A percentile compares a stretch with the other conserved stretches of the same genome.
phyloP scores from a whole-genome alignment of 2,888 invertebrate genomes.

The Hirtodrosophila duncani region DNA sequence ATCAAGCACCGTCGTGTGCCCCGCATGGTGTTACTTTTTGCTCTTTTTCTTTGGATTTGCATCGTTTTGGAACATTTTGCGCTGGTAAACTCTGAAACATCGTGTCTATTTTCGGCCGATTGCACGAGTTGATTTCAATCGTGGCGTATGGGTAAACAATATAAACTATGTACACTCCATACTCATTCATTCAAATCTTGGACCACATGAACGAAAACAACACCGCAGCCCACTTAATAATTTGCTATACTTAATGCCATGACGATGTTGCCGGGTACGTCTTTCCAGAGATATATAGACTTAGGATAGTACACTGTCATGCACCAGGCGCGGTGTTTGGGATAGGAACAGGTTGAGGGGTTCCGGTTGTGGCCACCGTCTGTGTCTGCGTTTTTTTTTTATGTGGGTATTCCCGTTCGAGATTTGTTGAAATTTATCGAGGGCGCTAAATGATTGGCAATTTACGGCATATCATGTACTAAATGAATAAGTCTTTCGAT shows the following conservation, averaged over 20 bases:
- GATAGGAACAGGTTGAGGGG: no score
- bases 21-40: slow-evolving; percentile 14
- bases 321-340: no score
- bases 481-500: slow-evolving; percentile 28
- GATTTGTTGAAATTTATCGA: no score
- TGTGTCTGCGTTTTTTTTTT: background rate
- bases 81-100: slow-evolving; percentile 27
- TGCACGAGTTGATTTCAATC: slow-evolving; percentile 48
- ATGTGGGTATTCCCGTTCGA: no score
- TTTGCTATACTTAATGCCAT: slow-evolving; percentile 52
- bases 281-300: no score
- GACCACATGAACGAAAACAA: slow-evolving; percentile 5
- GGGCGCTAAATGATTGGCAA: slow-evolving; percentile 42
- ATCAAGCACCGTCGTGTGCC: slow-evolving; percentile 35
- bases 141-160: slow-evolving; percentile 33
- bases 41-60: slow-evolving; percentile 11
- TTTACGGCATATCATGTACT: slow-evolving; percentile 30
- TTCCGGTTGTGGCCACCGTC: no score
- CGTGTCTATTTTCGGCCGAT: slow-evolving; percentile 55
- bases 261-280: no score
- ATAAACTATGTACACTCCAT: background rate
- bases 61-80: slow-evolving; percentile 21
- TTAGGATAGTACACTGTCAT: no score
- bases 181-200: slow-evolving; percentile 2
- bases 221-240: slow-evolving; percentile 51